phyloP scores from a whole-genome alignment of 2,888 invertebrate species.

The Heliconius ismenius region DNA sequence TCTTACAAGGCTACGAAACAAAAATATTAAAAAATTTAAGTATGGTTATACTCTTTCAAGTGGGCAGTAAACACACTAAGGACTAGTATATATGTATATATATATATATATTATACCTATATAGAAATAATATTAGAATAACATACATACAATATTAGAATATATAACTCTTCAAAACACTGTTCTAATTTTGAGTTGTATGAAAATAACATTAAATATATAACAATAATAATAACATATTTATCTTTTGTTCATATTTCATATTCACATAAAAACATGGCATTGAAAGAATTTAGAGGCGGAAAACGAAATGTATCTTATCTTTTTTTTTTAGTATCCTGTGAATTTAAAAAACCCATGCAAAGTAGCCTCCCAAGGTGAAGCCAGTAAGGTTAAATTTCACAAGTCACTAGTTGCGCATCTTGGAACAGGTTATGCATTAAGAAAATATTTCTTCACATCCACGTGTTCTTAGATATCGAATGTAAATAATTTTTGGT shows the following conservation, averaged over 20 bases:
- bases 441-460: conserved; percentile 29
- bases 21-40: neutral
- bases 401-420: conserved; percentile 23
- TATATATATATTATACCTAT: too few relatives aligned
- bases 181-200: neutral
- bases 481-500: conserved; percentile 2
- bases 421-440: conserved; percentile 34
- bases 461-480: conserved; percentile 11
- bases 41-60: neutral
- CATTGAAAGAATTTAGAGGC: conserved; percentile 8
- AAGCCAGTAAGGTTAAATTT: conserved; percentile 34
- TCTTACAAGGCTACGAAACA: neutral
- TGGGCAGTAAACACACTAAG: neutral
- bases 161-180: neutral
- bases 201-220: too few relatives aligned
- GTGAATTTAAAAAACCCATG: conserved; percentile 22
- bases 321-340: neutral
- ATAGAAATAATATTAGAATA: too few relatives aligned
- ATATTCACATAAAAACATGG: neutral
- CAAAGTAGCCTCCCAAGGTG: conserved; percentile 32
- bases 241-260: neutral
- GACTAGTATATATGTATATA: too few relatives aligned
- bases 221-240: neutral
- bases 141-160: too few relatives aligned
- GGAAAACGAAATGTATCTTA: neutral